These are phyloP conservation scores for Electrona antarctica DNA, from an alignment of 2,113 vertebrate genomes.

Conservation along the genomic window DNA sequence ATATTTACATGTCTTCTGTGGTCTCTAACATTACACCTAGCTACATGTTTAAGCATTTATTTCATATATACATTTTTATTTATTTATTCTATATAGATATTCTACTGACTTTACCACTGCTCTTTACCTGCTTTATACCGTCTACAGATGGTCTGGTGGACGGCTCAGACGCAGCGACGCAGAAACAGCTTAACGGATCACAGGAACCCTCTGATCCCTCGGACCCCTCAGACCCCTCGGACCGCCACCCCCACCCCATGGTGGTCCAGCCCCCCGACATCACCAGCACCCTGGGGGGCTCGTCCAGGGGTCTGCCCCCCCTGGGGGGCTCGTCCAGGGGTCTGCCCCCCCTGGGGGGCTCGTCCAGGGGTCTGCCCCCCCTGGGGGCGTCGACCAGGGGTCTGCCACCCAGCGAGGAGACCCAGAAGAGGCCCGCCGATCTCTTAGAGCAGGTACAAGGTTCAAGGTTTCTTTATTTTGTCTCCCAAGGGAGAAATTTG, in stretches of 20 bases:
- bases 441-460: too few species aligned
- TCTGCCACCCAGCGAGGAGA: slow-evolving; percentile 12
- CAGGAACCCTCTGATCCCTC: slow-evolving; percentile 32
- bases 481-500: too few species aligned
- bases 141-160: too few species aligned
- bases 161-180: neutral
- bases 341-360: slow-evolving; percentile 33
- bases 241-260: neutral
- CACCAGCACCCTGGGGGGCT: slow-evolving; percentile 72
- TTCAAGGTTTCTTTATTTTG: too few species aligned
- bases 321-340: slow-evolving; percentile 34
- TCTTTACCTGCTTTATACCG: too few species aligned
- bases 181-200: slow-evolving; percentile 37
- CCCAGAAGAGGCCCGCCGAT: too few species aligned
- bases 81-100: too few species aligned
- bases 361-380: slow-evolving; percentile 32
- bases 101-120: neutral
- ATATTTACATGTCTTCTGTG: too few species aligned
- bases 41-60: too few species aligned
- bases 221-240: slow-evolving; percentile 26
- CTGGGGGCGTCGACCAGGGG: slow-evolving; percentile 34
- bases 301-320: slow-evolving; percentile 21
- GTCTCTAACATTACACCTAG: too few species aligned
- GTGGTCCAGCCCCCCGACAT: slow-evolving; percentile 74
- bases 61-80: too few species aligned